Base-by-base conservation (phyloP, 92 coral and sea anemone species). In the Virgularia gustaviana region DNA sequence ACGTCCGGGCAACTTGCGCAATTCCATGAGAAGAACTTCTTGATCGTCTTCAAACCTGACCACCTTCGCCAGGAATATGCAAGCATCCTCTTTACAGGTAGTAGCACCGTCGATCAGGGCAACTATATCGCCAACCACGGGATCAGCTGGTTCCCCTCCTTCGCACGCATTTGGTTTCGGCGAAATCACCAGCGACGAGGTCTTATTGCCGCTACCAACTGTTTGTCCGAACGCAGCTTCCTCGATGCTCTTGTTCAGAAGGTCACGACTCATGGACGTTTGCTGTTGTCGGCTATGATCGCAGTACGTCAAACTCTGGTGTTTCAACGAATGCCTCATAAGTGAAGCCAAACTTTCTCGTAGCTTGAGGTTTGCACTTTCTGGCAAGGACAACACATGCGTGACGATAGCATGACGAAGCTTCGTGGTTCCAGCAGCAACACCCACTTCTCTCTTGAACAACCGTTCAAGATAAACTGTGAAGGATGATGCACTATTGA, bases 311-410 rank as follows among this genome's bases (percentile, higher is more conserved):
- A 24, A 12, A 28, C 29, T 30, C 42, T 63, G 71, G 49, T 63
- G 49, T 29, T 63, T 68, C 75, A 68, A 49, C 18, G 75, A 68
- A 49, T 68, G 75, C 19, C 75, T 36, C 75, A 68, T 68, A 10
- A 68, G 37, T 39, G 22, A 23, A 19, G 75, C 75, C 23, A 68
- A 44, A 35, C 75, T 68, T 36, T 68, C 75, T 19, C 75, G 75
- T 19, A 68, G 61, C 35, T 42, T 39, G 39, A 68, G 37, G 39
- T 61, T 68, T 36, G 33, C 76, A 36, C 45, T 30, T 32, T 70
- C 76, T 35, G 62, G 62, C 39, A 70, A 18, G 28, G 76, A 70
- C 62, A 70, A 20, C 4, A 70, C 58, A 38, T 70, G 63, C 36
- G 76, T 70, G 12, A 70, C 42, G 6, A 70, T 34, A 12, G 76